Conservation (phyloP, 2,113 vertebrate species). For the Notothenia coriiceps region DNA sequence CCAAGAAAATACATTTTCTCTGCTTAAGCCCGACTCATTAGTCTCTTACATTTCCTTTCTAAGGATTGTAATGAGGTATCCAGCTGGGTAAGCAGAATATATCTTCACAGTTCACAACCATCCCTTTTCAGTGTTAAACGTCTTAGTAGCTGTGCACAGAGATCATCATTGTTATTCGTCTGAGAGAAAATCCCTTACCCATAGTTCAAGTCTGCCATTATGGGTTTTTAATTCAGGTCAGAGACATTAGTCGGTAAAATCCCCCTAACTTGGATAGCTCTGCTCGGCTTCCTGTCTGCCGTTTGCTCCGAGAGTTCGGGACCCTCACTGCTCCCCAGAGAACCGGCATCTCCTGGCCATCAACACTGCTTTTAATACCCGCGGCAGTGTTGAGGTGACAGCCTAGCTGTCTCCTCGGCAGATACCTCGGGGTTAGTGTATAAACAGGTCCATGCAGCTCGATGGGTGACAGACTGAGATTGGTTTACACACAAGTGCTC, state of each 20-base stretch:
- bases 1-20: slow-evolving; percentile 59
- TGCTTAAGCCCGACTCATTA: slow-evolving; percentile 28
- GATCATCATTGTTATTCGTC: too few relatives aligned
- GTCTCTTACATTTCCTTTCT: slow-evolving; percentile 1
- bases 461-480: slow-evolving; percentile 62
- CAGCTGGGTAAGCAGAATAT: neutral
- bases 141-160: neutral
- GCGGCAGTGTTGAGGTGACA: slow-evolving; percentile 73
- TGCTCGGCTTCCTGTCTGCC: slow-evolving; percentile 50
- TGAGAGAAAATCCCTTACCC: neutral
- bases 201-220: neutral
- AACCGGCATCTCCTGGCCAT: slow-evolving; percentile 71
- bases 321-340: slow-evolving; percentile 53
- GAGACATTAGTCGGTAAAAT: slow-evolving; percentile 4
- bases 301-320: slow-evolving; percentile 60
- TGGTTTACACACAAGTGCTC: slow-evolving; percentile 70
- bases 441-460: slow-evolving; percentile 71
- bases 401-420: slow-evolving; percentile 80
- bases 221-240: slow-evolving; percentile 2
- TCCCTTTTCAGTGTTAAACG: neutral
- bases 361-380: slow-evolving; percentile 84
- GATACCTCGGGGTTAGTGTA: slow-evolving; percentile 73
- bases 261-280: slow-evolving; percentile 10
- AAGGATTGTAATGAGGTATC: slow-evolving; percentile 1
- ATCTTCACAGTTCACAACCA: neutral